Evolutionary conservation across 2,113 vertebrate genomes (phyloP), one percentile per base, ranked within the genome.

Genomic region (Petaurus breviceps): DNA sequence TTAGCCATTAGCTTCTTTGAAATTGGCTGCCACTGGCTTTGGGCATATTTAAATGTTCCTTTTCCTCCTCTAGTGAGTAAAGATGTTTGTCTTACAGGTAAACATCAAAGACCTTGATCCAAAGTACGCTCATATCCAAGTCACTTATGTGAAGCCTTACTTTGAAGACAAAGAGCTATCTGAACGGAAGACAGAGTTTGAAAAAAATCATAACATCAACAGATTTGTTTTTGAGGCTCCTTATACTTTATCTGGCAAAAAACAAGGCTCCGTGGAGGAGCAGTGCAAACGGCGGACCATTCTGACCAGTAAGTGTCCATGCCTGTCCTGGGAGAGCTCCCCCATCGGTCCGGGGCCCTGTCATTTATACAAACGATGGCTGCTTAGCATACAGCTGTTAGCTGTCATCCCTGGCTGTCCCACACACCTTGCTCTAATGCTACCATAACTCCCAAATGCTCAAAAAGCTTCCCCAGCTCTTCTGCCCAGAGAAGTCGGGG

Each of bases 211-310:
- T 98, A 99, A 99, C 97, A 99, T 99, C 96, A 99, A 90, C 92
- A 99, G 99, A 98, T 99, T 99, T 94, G 99, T 99, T 53, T 99
- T 99, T 77, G 99, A 99, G 98, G 99, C 99, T 0, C 99, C 99
- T 0, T 99, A 99, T 97, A 99, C 99, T 28, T 98, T 99, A 94
- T 99, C 99, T 6, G 99, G 99, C 54, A 99, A 99, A 97, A 99
- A 99, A n/a, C 99, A 99, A 23, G 99, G 99, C 24, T 99, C 98
- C 0, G 98, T 99, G 95, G 99, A 99, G 98, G 99, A 99, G 90
- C 99, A 99, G 92, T 99, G 99, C 98, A 99, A 99, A 98, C 99
- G 99, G 95, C 99, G 99, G 95, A 99, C 98, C 0, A 98, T 99
- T 96, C 98, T 99, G 94, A 99, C 99, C 43, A 99, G 99, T 99